phyloP scores from a whole-genome alignment of 2,888 invertebrate genomes.

The Hofmannophila pseudospretella region DNA sequence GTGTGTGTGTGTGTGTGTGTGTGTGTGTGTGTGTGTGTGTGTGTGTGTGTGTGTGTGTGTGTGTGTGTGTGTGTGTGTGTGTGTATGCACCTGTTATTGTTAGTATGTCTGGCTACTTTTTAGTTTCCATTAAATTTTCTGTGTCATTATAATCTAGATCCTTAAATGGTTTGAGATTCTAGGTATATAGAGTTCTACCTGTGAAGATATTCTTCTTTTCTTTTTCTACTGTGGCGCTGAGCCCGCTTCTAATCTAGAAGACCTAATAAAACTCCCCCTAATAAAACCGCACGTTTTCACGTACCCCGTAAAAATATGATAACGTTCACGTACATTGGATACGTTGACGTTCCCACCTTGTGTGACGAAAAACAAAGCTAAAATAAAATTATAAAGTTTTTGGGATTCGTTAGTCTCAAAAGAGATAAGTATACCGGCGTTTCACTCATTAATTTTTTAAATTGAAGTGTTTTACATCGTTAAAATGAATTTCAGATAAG shows the following conservation, averaged over 20 bases:
- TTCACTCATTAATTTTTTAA: conserved; percentile 5
- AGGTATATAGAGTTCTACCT: too few relatives aligned
- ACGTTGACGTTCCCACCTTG: conserved; percentile 11
- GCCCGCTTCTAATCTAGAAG: conserved; percentile 62
- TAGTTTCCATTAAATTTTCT: too few relatives aligned
- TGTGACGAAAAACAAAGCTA: conserved; percentile 2
- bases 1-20: too few relatives aligned
- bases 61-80: too few relatives aligned
- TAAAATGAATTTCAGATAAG: conserved; percentile 7
- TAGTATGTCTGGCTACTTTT: too few relatives aligned
- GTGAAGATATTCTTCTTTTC: too few relatives aligned
- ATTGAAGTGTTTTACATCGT: conserved; percentile 5
- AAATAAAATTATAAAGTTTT: conserved; percentile 1
- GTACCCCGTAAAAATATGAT: conserved; percentile 74
- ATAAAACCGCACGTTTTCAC: conserved; percentile 72
- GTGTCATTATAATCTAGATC: too few relatives aligned
- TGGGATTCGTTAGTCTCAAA: background rate
- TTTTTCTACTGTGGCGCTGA: too few relatives aligned
- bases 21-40: too few relatives aligned
- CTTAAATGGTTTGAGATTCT: too few relatives aligned
- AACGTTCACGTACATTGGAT: conserved; percentile 62
- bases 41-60: too few relatives aligned
- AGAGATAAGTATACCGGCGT: conserved; percentile 1
- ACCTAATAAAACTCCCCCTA: conserved; percentile 66
- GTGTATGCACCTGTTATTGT: too few relatives aligned